Evolutionary conservation across 2,113 vertebrate genomes (phyloP).

Genomic region (Actenoides lindsayi): DNA sequence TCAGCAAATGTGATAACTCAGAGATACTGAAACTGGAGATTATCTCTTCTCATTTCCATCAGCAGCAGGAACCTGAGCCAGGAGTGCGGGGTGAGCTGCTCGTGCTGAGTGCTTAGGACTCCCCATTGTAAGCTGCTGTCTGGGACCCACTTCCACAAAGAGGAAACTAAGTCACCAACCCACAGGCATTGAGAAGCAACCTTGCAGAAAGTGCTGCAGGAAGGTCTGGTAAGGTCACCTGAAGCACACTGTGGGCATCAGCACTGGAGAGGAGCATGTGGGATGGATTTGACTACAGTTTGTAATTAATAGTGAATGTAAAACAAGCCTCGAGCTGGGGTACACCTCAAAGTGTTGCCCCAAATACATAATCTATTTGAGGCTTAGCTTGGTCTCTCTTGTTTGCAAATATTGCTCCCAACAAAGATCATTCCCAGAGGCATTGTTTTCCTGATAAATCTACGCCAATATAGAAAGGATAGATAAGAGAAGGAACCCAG

Average conservation of each 20-base stretch:
- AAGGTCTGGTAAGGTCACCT: conserved; percentile 19
- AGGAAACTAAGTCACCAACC: conserved; percentile 11
- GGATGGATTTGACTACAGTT: background rate
- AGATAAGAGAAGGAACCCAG: background rate
- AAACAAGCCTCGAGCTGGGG: background rate
- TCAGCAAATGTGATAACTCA: background rate
- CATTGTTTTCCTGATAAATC: background rate
- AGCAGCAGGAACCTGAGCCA: background rate
- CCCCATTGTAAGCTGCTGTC: accelerated
- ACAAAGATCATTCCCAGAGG: background rate
- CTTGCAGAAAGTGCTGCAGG: background rate
- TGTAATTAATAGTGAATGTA: background rate
- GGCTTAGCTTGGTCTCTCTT: background rate
- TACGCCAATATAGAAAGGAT: background rate
- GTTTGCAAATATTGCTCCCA: background rate
- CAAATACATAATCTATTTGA: background rate
- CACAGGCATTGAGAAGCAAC: background rate
- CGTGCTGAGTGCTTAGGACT: background rate
- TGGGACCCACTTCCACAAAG: background rate
- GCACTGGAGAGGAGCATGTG: accelerated
- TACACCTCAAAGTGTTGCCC: background rate
- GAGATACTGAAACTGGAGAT: background rate
- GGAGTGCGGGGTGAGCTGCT: background rate
- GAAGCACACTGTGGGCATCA: background rate
- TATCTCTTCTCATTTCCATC: background rate